Evolutionary conservation across 2,113 vertebrate species (phyloP), one percentile per base, ranked within the genome.

Genomic region (Acanthisitta chloris): DNA sequence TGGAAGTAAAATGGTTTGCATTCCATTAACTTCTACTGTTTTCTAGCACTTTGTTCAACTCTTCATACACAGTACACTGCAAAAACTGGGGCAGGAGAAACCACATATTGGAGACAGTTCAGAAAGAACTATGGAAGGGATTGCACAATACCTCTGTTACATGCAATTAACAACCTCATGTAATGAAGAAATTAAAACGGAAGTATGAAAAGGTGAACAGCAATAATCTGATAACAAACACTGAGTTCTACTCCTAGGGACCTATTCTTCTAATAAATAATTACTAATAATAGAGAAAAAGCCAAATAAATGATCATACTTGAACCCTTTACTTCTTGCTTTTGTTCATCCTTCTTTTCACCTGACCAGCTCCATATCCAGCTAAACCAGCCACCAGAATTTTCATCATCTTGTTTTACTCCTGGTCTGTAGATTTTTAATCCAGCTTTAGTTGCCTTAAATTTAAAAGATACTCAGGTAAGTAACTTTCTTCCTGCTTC

Each of bases 301-400:
- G 5, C 70, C 3, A 18, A 88, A 31, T 34, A 67, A 80, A 85
- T 31, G 5, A 67, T 94, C 97, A 65, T 98, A 99, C 99, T 98
- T 98, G 98, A 98, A 94, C 98, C 91, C 90, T 99, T 99, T 77
- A 85, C 49, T 55, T 99, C 98, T 79, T 98, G 98, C 29, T 77
- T 92, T 77, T 97, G 28, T 55, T 98, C 52, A 33, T 96, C 14
- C 26, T 92, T 89, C 33, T 95, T 92, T 42, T 97, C 88, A 96
- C 97, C 97, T 54, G 98, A 98, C 99, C 99, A 99, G 95, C 90
- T 98, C 99, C 99, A 99, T 85, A 99, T 97, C 99, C 99, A 99
- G 79, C 97, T 94, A 64, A 99, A 94, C 99, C 99, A 99, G 77
- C 99, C 99, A 97, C 98, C 97, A 69, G 98, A 98, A 90, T 98